Evolutionary conservation across 2,888 invertebrate species (phyloP), one percentile per base, ranked within the genome.

Genomic region (Cerceris rybyensis): DNA sequence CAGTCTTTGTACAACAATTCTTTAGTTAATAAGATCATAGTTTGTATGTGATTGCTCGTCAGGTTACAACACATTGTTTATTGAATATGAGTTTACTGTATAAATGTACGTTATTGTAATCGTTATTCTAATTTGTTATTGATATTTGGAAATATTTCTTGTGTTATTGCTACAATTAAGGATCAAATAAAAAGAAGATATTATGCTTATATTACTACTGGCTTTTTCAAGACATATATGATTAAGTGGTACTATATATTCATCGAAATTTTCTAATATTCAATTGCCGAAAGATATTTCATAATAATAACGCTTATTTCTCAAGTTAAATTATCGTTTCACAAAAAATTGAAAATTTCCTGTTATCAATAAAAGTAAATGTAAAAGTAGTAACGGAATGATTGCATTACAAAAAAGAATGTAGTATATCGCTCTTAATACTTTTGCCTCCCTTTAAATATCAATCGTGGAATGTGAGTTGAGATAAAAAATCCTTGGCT

Each of bases 1-100:
- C 79, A 70, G 69, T 79, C 78, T 78, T 79, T 58, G 42, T 52
- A 66, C 65, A 28, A 73, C 63, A 65, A 71, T 66, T 68, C 16
- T 42, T 49, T 64, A 64, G 54, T 5, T 39, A 68, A 49, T 60
- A 50, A n/a, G 46, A 46, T 8, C 8, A 11, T 46, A 46, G 9
- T 2, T 46, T 11, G 46, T 11, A 50, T 50, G 9, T 9, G n/a
- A 50, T 50, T 50, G n/a, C n/a, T 50, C n/a, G 9, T n/a, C n/a
- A 50, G n/a, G 13, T 50, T 11, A 50, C 9, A n/a, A 50, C n/a
- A 50, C 46, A n/a, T 50, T 50, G 6, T 7, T 50, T 5, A n/a
- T 50, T 13, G 11, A 70, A 41, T 14, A 63, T 14, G 13, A 60
- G 39, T 57, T 50, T 55, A n/a, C 2, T 60, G 14, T 46, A 57